Evolutionary conservation across 2,888 invertebrate species (phyloP), one percentile per base, ranked within the genome.

Genomic region (Cephus spinipes): DNA sequence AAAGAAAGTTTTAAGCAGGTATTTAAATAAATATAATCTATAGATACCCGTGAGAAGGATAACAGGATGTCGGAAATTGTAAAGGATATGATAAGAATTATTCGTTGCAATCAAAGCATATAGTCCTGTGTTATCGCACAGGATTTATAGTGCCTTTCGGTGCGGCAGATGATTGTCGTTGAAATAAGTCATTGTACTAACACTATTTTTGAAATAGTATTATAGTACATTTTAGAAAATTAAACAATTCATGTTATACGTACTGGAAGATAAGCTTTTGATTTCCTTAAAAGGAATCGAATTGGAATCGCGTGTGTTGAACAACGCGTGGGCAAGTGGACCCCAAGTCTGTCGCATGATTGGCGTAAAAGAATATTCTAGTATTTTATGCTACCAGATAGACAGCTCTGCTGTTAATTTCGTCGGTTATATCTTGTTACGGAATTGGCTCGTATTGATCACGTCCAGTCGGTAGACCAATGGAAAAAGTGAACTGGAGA

Each of bases 201-300:
- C 55, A 55, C 55, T 55, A 55, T 55, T 55, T 23, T 6, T 55
- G 9, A 55, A 55, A 55, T 55, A 23, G 23, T 55, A 23, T 9
- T 55, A 6, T 23, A 55, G 9, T 55, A 55, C 23, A 23, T 23
- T 55, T 55, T 23, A 23, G 9, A 23, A 9, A 55, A 23, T 55
- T 6, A 9, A 23, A 55, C 6, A 23, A 55, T 55, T 55, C 55
- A 23, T 55, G 9, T 55, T 23, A 23, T 23, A 55, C 9, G 23
- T 55, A 55, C 23, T 55, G 55, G 2, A 23, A 55, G 23, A 23
- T 55, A 40, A 36, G 76, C 68, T 69, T 76, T 75, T 79, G 80
- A 84, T 81, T 73, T 77, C 87, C 88, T 85, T 87, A 89, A 86
- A 89, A 85, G 89, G 89, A 85, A 86, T 87, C 82, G 83, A 86